phyloP scores from a whole-genome alignment of 1,140 invertebrate species.

The Alviniconcha marisindica region DNA sequence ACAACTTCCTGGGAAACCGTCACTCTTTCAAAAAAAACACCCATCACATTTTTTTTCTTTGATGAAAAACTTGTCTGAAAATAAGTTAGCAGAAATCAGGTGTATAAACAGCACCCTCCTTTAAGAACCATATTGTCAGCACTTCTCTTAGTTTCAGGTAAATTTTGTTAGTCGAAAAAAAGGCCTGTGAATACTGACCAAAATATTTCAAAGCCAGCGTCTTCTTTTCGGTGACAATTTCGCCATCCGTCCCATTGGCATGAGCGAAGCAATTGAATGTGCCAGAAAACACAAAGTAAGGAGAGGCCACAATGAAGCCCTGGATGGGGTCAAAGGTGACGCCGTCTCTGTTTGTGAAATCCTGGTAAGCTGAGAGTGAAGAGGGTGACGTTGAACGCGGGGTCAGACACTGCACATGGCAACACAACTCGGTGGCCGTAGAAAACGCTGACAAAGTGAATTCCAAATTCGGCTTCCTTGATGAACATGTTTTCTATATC shows the following conservation, averaged over 20 bases:
- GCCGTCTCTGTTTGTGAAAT: slow-evolving; percentile 20
- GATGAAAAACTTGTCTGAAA: no score
- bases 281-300: slow-evolving; percentile 46
- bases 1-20: no score
- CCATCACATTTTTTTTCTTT: no score
- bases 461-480: neutral
- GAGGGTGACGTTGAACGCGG: slow-evolving; percentile 48
- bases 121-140: no score
- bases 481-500: slow-evolving; percentile 51
- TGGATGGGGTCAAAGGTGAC: slow-evolving; percentile 53
- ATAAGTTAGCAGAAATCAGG: no score
- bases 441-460: slow-evolving; percentile 25
- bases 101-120: no score
- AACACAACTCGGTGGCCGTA: slow-evolving; percentile 35
- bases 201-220: neutral
- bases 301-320: slow-evolving; percentile 53
- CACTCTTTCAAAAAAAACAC: neutral
- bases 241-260: slow-evolving; percentile 18
- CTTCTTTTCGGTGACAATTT: neutral
- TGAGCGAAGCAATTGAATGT: slow-evolving; percentile 47
- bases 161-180: neutral
- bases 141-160: no score
- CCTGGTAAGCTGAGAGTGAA: slow-evolving; percentile 7
- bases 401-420: slow-evolving; percentile 55
- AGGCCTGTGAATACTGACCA: neutral